phyloP scores from a whole-genome alignment of 1,140 invertebrate genomes.

The Drosophila kurseongensis region DNA sequence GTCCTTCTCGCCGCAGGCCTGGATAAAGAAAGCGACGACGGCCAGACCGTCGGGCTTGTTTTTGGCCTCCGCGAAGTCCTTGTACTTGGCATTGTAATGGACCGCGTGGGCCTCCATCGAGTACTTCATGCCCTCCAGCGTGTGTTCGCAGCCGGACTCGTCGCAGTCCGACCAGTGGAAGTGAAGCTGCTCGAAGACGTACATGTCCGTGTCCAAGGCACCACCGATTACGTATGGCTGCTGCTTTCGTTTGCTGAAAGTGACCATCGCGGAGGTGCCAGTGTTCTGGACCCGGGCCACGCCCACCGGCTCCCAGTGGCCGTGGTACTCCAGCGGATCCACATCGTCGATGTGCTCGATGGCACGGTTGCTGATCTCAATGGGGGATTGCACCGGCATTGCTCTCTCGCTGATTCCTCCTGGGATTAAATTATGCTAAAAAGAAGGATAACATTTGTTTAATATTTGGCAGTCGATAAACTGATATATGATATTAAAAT shows the following conservation, averaged over 20 bases:
- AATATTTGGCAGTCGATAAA: too few species aligned
- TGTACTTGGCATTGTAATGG: constrained; percentile 91
- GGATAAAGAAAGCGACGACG: constrained; percentile 90
- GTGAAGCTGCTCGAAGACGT: constrained; percentile 90
- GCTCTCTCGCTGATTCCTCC: constrained; percentile 7
- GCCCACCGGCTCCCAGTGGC: constrained; percentile 85
- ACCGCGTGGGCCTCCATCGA: constrained; percentile 92
- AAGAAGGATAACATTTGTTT: background rate
- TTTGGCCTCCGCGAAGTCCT: constrained; percentile 88
- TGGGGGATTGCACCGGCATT: constrained; percentile 86
- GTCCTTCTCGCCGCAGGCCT: constrained; percentile 85
- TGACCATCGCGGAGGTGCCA: constrained; percentile 83
- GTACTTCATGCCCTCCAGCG: constrained; percentile 88
- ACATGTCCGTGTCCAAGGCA: constrained; percentile 87
- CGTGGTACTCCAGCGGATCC: constrained; percentile 86
- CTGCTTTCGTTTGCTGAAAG: constrained; percentile 78
- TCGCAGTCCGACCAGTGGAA: constrained; percentile 92
- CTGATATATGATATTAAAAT: too few species aligned
- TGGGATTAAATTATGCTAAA: background rate
- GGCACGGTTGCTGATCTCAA: constrained; percentile 85
- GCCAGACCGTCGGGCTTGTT: constrained; percentile 91
- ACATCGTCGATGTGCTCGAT: constrained; percentile 86
- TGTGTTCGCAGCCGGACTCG: constrained; percentile 91
- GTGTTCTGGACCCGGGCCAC: constrained; percentile 81
- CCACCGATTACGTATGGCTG: constrained; percentile 86